A percentile compares a stretch with the other conserved stretches of the same genome.
Conservation (phyloP, 2,888 invertebrate species). For the Branchellion lobata region DNA sequence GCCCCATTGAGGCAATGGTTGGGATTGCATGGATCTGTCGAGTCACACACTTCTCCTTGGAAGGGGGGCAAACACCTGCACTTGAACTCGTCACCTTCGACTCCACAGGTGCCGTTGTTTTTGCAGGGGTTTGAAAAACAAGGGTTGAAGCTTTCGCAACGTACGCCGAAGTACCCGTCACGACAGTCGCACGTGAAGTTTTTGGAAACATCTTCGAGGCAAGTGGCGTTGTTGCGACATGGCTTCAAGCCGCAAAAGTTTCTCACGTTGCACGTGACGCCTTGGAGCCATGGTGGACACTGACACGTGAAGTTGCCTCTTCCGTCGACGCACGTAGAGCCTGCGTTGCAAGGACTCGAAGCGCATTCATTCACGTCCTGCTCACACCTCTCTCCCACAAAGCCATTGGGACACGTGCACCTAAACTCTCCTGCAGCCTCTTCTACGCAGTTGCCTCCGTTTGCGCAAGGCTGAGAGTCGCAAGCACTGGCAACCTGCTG, state of each 20-base stretch:
- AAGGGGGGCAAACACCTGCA: conserved; percentile 55
- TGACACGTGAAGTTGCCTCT: conserved; percentile 40
- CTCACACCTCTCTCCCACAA: conserved; percentile 44
- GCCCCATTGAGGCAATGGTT: conserved; percentile 56
- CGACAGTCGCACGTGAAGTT: conserved; percentile 50
- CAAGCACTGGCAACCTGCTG: conserved; percentile 49
- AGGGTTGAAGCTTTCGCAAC: conserved; percentile 48
- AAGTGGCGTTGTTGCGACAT: conserved; percentile 57
- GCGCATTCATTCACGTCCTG: conserved; percentile 50
- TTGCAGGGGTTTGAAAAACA: conserved; percentile 50
- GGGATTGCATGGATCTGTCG: conserved; percentile 51
- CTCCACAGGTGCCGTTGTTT: conserved; percentile 47
- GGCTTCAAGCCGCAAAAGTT: conserved; percentile 54
- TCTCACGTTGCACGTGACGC: neutral
- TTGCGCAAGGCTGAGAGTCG: conserved; percentile 56
- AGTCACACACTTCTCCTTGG: conserved; percentile 54
- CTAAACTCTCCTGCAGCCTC: conserved; percentile 60
- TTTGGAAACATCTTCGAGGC: conserved; percentile 52
- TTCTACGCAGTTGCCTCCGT: conserved; percentile 55
- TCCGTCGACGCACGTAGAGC: neutral
- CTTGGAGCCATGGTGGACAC: conserved; percentile 21
- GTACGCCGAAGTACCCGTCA: conserved; percentile 46
- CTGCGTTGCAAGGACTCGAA: conserved; percentile 48
- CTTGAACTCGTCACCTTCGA: conserved; percentile 48
- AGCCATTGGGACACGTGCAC: conserved; percentile 50